Evolutionary conservation across 2,888 invertebrate species (phyloP).

Genomic region (Cryptophagus acutangulus): DNA sequence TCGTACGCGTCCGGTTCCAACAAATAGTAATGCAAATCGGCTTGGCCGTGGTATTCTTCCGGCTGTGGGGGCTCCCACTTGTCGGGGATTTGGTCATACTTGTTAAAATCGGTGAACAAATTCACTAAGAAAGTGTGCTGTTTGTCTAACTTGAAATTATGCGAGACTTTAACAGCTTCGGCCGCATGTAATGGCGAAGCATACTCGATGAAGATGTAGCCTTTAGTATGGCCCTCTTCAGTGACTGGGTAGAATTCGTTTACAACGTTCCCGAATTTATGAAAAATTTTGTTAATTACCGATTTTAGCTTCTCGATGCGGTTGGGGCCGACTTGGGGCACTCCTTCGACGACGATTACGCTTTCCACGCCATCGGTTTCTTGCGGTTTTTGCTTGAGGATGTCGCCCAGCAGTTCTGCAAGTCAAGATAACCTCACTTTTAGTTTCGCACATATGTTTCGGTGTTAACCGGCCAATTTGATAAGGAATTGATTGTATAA

Average conservation of each 20-base stretch:
- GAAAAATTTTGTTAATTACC: conserved; percentile 87
- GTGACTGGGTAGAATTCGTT: conserved; percentile 84
- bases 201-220: conserved; percentile 88
- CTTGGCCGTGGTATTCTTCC: conserved; percentile 85
- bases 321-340: conserved; percentile 90
- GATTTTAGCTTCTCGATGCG: conserved; percentile 87
- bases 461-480: neutral
- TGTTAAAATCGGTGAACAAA: conserved; percentile 91
- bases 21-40: conserved; percentile 88
- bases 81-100: conserved; percentile 85
- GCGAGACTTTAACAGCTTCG: conserved; percentile 81
- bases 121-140: conserved; percentile 82
- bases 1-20: conserved; percentile 94
- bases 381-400: conserved; percentile 82
- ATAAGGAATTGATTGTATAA: neutral
- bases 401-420: conserved; percentile 87
- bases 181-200: conserved; percentile 76
- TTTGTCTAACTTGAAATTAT: conserved; percentile 94
- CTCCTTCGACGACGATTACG: conserved; percentile 93
- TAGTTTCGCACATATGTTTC: conserved; percentile 22
- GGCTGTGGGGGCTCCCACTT: conserved; percentile 90
- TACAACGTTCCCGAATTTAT: conserved; percentile 80
- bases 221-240: conserved; percentile 81
- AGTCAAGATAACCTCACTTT: conserved; percentile 26
- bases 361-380: conserved; percentile 96